A percentile compares a stretch with the other conserved stretches of the same genome.
These are phyloP conservation scores for Linhomoeus sp. DNA, from an alignment of 2,888 invertebrate species.

Conservation along the genomic window DNA sequence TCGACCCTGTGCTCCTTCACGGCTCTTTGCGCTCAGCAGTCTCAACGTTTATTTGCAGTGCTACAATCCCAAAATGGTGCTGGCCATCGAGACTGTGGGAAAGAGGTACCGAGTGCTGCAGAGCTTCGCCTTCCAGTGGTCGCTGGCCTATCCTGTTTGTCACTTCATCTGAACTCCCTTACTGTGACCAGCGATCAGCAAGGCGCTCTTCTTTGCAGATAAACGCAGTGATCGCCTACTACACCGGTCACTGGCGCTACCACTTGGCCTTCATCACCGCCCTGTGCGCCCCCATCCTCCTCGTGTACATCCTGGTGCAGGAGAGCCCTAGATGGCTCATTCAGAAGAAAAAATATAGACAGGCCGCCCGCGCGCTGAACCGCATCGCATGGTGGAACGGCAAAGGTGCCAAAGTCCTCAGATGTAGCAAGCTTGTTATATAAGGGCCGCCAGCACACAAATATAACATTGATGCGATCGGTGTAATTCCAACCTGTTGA, in stretches of 20 bases:
- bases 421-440: too few species aligned
- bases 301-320: conserved; percentile 8
- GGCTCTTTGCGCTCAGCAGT: too few species aligned
- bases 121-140: conserved; percentile 13
- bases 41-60: too few species aligned
- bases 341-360: conserved; percentile 8
- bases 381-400: conserved; percentile 8
- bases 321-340: conserved; percentile 15
- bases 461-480: too few species aligned
- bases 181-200: too few species aligned
- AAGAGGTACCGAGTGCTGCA: conserved; percentile 12
- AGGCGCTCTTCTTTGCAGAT: conserved; percentile 7
- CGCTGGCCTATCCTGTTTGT: conserved; percentile 9
- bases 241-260: conserved; percentile 9
- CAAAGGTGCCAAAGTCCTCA: neutral
- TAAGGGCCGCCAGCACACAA: too few species aligned
- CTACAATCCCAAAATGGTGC: conserved; percentile 5
- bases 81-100: conserved; percentile 11
- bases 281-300: conserved; percentile 9
- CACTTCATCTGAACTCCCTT: neutral
- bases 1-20: too few species aligned
- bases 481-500: too few species aligned
- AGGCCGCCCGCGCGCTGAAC: conserved; percentile 9
- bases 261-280: conserved; percentile 9
- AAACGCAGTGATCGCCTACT: conserved; percentile 9